A percentile compares a stretch with the other conserved stretches of the same genome.
Evolutionary conservation across 2,888 invertebrate genomes (phyloP).

Genomic region (Hydroisotoma schaefferi): DNA sequence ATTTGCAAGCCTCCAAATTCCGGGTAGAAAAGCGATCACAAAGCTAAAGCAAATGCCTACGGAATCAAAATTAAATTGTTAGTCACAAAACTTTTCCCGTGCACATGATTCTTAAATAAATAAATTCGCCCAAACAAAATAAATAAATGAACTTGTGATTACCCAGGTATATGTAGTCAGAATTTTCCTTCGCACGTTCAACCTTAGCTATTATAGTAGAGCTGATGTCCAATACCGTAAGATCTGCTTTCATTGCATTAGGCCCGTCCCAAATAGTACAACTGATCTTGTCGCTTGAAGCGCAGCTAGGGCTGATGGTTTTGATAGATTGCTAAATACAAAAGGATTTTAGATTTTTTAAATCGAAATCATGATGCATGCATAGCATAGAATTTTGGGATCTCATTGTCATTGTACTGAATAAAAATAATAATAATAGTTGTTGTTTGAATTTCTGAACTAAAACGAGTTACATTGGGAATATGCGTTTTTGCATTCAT

Average conservation of each 20-base stretch:
- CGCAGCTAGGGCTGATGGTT: slow-evolving; percentile 66
- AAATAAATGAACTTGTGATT: slow-evolving; percentile 26
- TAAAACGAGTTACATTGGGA: no score
- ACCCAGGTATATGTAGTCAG: slow-evolving; percentile 73
- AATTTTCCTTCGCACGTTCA: slow-evolving; percentile 72
- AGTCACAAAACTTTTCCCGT: neutral
- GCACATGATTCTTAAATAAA: neutral
- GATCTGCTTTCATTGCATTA: slow-evolving; percentile 85
- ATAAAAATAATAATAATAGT: no score
- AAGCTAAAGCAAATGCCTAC: slow-evolving; percentile 59
- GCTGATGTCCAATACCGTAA: slow-evolving; percentile 91
- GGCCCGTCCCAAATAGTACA: slow-evolving; percentile 92
- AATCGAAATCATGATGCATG: neutral
- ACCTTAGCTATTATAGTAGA: slow-evolving; percentile 90
- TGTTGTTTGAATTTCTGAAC: no score
- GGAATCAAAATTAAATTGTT: neutral
- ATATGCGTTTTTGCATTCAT: no score
- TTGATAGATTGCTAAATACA: slow-evolving; percentile 61
- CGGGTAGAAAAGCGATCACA: slow-evolving; percentile 62
- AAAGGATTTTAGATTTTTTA: neutral
- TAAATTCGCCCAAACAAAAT: slow-evolving; percentile 8
- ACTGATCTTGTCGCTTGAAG: slow-evolving; percentile 80
- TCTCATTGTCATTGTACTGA: no score
- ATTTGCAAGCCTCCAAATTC: slow-evolving; percentile 55
- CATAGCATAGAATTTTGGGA: neutral